Conservation (phyloP, 2,797 vertebrate species). For the Tympanoctomys barrerae region DNA sequence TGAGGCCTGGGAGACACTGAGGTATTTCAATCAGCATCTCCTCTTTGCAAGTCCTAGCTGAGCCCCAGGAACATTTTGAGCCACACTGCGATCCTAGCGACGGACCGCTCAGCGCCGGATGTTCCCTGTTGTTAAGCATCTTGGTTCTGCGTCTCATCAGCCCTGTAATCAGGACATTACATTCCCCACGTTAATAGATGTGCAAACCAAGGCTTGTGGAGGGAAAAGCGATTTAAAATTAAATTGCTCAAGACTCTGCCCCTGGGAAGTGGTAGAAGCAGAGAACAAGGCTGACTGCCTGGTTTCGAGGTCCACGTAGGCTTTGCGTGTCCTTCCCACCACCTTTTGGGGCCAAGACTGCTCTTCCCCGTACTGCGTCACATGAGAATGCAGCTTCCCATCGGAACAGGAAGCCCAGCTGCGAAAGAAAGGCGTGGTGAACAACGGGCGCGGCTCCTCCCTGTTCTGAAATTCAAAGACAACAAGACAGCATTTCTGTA, state of each 20-base stretch:
- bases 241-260: background rate
- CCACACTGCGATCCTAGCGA: background rate
- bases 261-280: background rate
- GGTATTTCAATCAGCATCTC: background rate
- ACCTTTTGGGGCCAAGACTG: background rate
- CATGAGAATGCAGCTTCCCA: background rate
- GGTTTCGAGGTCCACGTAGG: background rate
- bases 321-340: background rate
- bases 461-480: background rate
- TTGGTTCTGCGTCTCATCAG: background rate
- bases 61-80: background rate
- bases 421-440: background rate
- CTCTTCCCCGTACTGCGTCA: background rate
- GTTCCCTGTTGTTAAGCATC: background rate
- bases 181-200: background rate
- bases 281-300: background rate
- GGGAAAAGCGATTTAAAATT: constrained; percentile 38
- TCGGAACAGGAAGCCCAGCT: background rate
- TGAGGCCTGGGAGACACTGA: background rate
- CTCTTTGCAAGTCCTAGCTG: background rate
- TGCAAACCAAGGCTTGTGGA: constrained; percentile 2
- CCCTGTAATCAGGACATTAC: background rate
- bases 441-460: background rate
- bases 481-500: background rate
- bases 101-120: background rate